Evolutionary conservation across 1,140 invertebrate genomes (phyloP).

Genomic region (Trichomalopsis sarcophagae): DNA sequence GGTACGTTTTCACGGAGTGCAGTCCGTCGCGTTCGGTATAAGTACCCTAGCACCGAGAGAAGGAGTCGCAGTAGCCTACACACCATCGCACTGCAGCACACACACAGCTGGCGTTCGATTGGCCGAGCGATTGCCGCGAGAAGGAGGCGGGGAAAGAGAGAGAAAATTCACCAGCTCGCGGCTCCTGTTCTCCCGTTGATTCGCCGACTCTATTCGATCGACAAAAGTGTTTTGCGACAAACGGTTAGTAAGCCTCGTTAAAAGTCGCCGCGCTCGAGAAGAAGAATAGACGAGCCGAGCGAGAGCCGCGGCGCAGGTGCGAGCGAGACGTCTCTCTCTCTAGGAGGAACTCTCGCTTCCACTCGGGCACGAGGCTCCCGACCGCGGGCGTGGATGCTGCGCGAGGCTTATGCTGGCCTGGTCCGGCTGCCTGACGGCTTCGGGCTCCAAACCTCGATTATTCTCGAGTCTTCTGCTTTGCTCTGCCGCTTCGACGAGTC

Average conservation of each 20-base stretch:
- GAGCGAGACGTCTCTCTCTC: not conserved
- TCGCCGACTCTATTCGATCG: constrained; percentile 70
- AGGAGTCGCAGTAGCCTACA: too few relatives aligned
- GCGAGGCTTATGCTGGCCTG: constrained; percentile 16
- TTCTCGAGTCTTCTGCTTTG: constrained; percentile 7
- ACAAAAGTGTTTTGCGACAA: constrained; percentile 72
- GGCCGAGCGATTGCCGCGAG: not conserved
- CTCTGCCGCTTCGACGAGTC: not conserved
- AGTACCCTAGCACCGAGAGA: constrained; percentile 61
- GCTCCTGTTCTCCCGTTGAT: constrained; percentile 61
- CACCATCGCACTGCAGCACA: not conserved
- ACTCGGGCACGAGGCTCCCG: too few relatives aligned
- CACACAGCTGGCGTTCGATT: constrained; percentile 25
- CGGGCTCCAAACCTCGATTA: constrained; percentile 46
- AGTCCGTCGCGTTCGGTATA: constrained; percentile 47
- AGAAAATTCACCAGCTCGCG: not conserved
- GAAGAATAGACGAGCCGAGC: constrained; percentile 43
- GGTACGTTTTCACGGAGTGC: constrained; percentile 69
- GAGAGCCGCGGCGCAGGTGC: not conserved
- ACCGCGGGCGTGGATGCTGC: not conserved
- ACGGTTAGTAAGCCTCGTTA: constrained; percentile 55
- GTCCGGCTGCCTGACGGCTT: constrained; percentile 13
- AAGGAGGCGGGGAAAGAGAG: not conserved
- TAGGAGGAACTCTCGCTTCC: constrained; percentile 6
- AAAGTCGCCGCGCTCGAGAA: not conserved